Evolutionary conservation across 1,140 invertebrate species (phyloP), one percentile per base, ranked within the genome.

Genomic region (Drosophila dunni): DNA sequence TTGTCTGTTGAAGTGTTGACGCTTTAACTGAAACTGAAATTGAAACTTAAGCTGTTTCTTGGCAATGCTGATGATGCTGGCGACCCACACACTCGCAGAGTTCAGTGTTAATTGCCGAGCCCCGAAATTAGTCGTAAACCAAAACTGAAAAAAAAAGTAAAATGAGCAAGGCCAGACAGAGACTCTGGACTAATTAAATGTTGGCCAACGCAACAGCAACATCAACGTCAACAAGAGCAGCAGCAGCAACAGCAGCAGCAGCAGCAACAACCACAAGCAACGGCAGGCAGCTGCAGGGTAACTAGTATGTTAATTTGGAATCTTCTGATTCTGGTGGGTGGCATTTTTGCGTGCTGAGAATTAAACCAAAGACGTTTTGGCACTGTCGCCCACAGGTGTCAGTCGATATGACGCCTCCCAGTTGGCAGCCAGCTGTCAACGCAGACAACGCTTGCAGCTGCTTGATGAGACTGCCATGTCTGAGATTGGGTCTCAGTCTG

Each of bases 71-170:
- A 17, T 75, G 60, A 45, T 57, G 54, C 42, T 42, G 61, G 72
- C 77, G 69, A 71, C 74, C 80, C 83, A 88, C 84, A 86, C 68
- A 42, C 69, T 50, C 64, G 9, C 50, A 46, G 48, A 81, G 82
- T 82, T 86, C 82, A 88, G 83, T 88, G 82, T 79, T 89, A 88
- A 88, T 89, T 86, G 84, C 80, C 74, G 74, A 83, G 80, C 79
- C 73, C 80, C 72, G 46, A 83, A 84, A 72, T 42, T 36, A 66
- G 67, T 69, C 58, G 58, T 69, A 54, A 66, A 29, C 24, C 24
- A 29, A 42, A 38, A 79, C 9, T 9, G 7, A 48, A 20, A 48
- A 58, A 20, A 60, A 42, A 45, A 75, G 63, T 36, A 51, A 61
- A 78, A 65, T 69, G 58, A 62, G 48, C 83, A 89, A 89, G 83